phyloP scores from a whole-genome alignment of 2,888 invertebrate species.

The Luperina nickerlii region DNA sequence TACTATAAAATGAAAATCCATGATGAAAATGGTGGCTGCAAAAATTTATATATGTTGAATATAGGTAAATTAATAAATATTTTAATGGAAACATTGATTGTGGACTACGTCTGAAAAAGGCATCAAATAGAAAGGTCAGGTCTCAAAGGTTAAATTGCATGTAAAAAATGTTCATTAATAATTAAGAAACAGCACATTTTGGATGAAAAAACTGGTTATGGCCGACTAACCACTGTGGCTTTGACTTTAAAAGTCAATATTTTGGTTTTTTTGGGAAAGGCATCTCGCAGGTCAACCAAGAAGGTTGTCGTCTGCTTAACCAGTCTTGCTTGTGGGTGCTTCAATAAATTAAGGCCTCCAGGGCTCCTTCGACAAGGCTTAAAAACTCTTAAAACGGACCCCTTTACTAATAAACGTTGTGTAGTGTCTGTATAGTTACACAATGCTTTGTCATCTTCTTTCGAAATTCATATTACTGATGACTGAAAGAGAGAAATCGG shows the following conservation, averaged over 20 bases:
- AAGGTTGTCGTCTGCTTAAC: no score
- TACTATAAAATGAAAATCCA: not conserved
- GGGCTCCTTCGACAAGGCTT: no score
- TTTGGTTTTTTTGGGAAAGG: no score
- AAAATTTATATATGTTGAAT: no score
- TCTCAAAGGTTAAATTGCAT: not conserved
- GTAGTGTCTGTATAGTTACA: no score
- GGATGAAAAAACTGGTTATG: not conserved
- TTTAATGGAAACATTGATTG: not conserved
- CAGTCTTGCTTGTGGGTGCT: no score
- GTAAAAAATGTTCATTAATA: not conserved
- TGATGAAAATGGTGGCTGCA: not conserved
- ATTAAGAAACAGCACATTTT: not conserved
- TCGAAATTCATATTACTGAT: no score
- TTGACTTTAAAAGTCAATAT: not conserved
- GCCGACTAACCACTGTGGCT: not conserved
- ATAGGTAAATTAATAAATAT: not conserved
- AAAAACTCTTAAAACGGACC: not conserved
- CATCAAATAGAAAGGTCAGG: not conserved
- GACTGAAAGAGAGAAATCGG: no score
- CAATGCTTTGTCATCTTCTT: no score
- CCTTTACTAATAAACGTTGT: no score
- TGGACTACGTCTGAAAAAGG: not conserved
- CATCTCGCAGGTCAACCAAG: no score
- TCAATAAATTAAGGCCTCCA: no score